Evolutionary conservation across 2,113 vertebrate species (phyloP), one percentile per base, ranked within the genome.

Genomic region (Arenaria interpres): DNA sequence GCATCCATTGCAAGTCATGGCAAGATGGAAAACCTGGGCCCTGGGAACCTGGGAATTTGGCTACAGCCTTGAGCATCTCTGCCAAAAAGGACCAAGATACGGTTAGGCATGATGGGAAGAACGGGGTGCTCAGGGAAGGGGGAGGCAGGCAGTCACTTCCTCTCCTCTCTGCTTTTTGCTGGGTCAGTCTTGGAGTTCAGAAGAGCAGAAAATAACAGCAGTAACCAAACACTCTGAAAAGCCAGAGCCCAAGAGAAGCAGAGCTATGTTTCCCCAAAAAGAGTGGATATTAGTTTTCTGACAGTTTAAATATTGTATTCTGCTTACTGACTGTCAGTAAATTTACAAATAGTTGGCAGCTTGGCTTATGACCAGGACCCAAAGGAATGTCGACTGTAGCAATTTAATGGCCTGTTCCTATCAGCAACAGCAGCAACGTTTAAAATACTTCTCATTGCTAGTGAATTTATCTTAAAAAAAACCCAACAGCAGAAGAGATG

Each of bases 311-410:
- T 97, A 91, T 86, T 96, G 85, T 81, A 60, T 84, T 81, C 85
- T 91, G 85, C 93, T 95, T 90, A 75, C 89, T 75, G 81, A 89
- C 95, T 96, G 93, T 96, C 97, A 96, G 94, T 95, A 94, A 94
- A 96, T 93, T 96, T 96, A 97, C 96, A 97, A 96, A 93, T 37
- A 96, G 91, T 66, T 96, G 97, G 91, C 95, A 97, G 91, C 64
- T 94, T 96, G 93, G 90, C 91, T 96, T 88, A 90, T 86, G 97
- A 96, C 95, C 94, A 97, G 88, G 72, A 93, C 91, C 91, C 88
- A 96, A 93, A 97, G 94, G 97, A 97, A 97, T 88, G 88, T 81
- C 2, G 63, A 90, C 93, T 95, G 75, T 28, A 96, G 93, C 81
- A 87, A 84, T 94, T 95, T 96, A 93, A 96, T 84, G 82, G 75